These are phyloP conservation scores for Charanyca ferruginea DNA, from an alignment of 2,888 invertebrate genomes.

Conservation along the genomic window DNA sequence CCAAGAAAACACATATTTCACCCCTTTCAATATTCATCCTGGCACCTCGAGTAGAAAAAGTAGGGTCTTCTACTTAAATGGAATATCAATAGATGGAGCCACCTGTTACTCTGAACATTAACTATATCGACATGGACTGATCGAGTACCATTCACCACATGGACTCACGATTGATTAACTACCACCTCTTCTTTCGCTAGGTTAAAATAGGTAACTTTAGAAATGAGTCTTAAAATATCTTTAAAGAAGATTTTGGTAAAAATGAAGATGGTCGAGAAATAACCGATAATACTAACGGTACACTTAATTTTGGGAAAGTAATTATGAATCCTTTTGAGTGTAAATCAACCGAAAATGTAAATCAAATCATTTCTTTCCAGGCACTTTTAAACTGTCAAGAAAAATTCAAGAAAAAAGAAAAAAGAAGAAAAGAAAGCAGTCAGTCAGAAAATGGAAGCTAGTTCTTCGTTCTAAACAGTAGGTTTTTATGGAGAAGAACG, in stretches of 20 bases:
- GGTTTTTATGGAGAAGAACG: too few species aligned
- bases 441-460: too few species aligned
- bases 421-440: too few species aligned
- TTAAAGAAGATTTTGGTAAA: background rate
- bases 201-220: background rate
- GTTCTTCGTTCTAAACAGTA: too few species aligned
- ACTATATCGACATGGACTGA: constrained; percentile 53
- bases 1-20: background rate
- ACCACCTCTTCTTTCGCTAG: background rate
- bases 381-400: too few species aligned
- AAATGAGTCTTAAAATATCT: background rate
- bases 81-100: constrained; percentile 54
- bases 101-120: constrained; percentile 58
- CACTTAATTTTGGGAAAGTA: background rate
- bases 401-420: too few species aligned
- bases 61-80: constrained; percentile 43
- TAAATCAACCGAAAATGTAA: background rate
- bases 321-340: background rate
- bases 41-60: constrained; percentile 29
- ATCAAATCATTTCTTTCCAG: too few species aligned
- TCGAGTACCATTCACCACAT: constrained; percentile 54
- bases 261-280: background rate
- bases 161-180: constrained; percentile 46
- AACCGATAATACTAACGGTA: background rate
- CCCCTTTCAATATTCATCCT: constrained; percentile 17